Evolutionary conservation across 2,797 vertebrate species (phyloP).

Genomic region (Eulemur coronatus): DNA sequence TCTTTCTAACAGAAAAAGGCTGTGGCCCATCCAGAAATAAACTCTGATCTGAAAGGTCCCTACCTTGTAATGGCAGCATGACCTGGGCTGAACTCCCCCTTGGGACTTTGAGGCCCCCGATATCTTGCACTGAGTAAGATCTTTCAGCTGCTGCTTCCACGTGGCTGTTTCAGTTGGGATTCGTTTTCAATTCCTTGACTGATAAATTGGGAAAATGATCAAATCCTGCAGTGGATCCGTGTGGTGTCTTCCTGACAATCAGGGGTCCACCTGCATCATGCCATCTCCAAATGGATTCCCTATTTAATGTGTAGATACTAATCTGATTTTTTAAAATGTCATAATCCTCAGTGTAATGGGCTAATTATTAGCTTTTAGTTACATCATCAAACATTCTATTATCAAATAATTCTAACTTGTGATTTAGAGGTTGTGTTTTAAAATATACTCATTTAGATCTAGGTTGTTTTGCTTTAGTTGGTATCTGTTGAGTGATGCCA

Average conservation of each 20-base stretch:
- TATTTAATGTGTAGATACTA: background rate
- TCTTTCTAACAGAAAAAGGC: background rate
- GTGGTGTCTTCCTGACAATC: background rate
- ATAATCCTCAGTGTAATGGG: background rate
- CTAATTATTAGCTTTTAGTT: background rate
- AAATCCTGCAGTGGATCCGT: accelerated
- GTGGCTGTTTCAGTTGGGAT: background rate
- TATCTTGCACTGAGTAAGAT: background rate
- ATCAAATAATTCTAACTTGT: background rate
- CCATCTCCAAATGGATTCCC: background rate
- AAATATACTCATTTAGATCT: background rate
- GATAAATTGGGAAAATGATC: background rate
- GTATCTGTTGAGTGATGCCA: background rate
- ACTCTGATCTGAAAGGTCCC: background rate
- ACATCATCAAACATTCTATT: background rate
- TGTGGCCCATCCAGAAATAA: background rate
- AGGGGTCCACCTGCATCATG: too few species aligned
- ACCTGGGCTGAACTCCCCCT: too few species aligned
- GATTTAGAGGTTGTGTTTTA: background rate
- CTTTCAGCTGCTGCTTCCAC: background rate
- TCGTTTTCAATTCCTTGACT: background rate
- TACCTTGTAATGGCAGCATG: background rate
- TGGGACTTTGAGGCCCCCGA: background rate
- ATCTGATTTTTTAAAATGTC: background rate
- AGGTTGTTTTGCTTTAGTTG: background rate